phyloP scores from a whole-genome alignment of 2,888 invertebrate species.

The Candidula unifasciata region DNA sequence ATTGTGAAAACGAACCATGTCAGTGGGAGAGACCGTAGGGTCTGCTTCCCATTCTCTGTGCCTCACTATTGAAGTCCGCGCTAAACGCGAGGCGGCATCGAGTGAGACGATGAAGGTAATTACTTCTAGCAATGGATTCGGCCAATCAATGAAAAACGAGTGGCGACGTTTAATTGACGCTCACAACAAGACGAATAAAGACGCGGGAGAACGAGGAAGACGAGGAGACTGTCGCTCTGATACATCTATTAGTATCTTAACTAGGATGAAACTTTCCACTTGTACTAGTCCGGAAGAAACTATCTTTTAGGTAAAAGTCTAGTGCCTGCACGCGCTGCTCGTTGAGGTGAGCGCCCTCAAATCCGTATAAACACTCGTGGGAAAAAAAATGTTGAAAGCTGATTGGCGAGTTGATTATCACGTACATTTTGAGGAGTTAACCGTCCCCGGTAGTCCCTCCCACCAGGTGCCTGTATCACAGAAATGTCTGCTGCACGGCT shows the following conservation, averaged over 20 bases:
- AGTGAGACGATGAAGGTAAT: slow-evolving; percentile 26
- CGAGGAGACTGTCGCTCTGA: background rate
- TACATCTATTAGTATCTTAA: slow-evolving; percentile 40
- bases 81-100: background rate
- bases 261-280: slow-evolving; percentile 28
- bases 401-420: slow-evolving; percentile 49
- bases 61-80: slow-evolving; percentile 9
- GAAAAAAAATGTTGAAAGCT: slow-evolving; percentile 29
- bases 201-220: background rate
- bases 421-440: slow-evolving; percentile 30
- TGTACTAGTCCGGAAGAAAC: background rate
- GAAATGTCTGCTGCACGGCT: background rate
- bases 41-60: slow-evolving; percentile 13
- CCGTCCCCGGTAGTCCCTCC: slow-evolving; percentile 36
- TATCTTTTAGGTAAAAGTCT: background rate
- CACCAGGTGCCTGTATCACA: slow-evolving; percentile 13
- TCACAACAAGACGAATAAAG: slow-evolving; percentile 16
- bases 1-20: slow-evolving; percentile 1
- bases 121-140: slow-evolving; percentile 32
- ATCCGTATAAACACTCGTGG: slow-evolving; percentile 11
- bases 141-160: slow-evolving; percentile 41
- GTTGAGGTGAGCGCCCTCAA: slow-evolving; percentile 22
- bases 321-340: slow-evolving; percentile 11
- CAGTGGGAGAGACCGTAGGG: background rate
- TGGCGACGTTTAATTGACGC: slow-evolving; percentile 41